Evolutionary conservation across 2,797 vertebrate genomes (phyloP).

Genomic region (Parotocinclus haroldoi): DNA sequence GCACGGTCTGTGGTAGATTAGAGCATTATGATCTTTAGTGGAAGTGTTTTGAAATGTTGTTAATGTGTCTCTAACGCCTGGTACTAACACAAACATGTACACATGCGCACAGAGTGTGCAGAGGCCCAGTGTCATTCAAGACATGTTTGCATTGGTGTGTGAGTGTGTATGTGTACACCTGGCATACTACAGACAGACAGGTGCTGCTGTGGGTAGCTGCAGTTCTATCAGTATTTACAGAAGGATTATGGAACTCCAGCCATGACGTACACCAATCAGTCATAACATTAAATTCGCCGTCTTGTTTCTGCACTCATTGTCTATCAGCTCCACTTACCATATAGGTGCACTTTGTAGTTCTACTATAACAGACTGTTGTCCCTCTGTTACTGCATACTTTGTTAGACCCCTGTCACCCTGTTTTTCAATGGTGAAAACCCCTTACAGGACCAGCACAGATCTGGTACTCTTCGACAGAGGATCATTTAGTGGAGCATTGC

Average conservation of each 20-base stretch:
- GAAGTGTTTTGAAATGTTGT: constrained; percentile 23
- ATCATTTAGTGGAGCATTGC: too few species aligned
- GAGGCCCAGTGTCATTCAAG: constrained; percentile 26
- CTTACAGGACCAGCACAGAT: too few species aligned
- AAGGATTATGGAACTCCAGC: constrained; percentile 64
- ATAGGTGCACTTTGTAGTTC: too few species aligned
- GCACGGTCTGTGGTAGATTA: constrained; percentile 7
- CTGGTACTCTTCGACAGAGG: too few species aligned
- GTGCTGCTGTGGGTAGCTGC: constrained; percentile 64
- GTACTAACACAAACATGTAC: constrained; percentile 31
- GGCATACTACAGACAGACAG: constrained; percentile 68
- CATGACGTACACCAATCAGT: neutral
- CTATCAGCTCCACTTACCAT: too few species aligned
- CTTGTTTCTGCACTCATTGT: too few species aligned
- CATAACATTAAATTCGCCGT: too few species aligned
- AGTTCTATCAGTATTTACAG: constrained; percentile 68
- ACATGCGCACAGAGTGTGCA: constrained; percentile 1
- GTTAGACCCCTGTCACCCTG: too few species aligned
- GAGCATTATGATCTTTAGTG: constrained; percentile 30
- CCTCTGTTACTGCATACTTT: too few species aligned
- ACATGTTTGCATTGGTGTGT: constrained; percentile 34
- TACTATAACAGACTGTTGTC: too few species aligned
- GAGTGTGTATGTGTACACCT: constrained; percentile 65
- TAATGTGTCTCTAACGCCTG: constrained; percentile 46
- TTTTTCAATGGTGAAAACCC: too few species aligned